These are phyloP conservation scores for Polypedilum pembai DNA, from an alignment of 1,140 invertebrate species.

Conservation along the genomic window DNA sequence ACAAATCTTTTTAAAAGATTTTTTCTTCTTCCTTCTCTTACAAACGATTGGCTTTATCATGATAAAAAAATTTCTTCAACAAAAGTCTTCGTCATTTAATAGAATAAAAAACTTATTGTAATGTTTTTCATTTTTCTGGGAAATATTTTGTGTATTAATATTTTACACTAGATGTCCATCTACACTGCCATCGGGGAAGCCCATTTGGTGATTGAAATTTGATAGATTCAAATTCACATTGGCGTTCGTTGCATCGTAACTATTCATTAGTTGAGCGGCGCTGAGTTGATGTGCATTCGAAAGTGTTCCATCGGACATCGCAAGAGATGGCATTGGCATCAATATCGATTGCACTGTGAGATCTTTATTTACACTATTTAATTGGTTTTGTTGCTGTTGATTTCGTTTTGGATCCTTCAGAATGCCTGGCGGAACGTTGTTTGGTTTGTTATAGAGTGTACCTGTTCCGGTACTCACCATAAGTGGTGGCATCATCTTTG, in stretches of 20 bases:
- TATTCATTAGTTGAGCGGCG: slow-evolving; percentile 20
- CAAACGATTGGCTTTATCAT: background rate
- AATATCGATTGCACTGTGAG: slow-evolving; percentile 21
- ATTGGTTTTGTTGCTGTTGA: slow-evolving; percentile 46
- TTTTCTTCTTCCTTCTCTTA: background rate
- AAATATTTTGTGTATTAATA: background rate
- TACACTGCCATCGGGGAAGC: slow-evolving; percentile 21
- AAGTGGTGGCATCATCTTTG: slow-evolving; percentile 30
- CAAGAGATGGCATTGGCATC: background rate
- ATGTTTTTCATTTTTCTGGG: slow-evolving; percentile 4
- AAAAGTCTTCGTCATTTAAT: background rate
- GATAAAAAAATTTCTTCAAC: background rate
- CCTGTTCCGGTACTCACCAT: slow-evolving; percentile 37
- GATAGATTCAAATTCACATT: slow-evolving; percentile 23
- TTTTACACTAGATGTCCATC: slow-evolving; percentile 24
- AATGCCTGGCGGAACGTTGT: slow-evolving; percentile 52
- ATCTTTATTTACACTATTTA: slow-evolving; percentile 26
- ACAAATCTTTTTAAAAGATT: background rate
- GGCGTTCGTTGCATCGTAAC: slow-evolving; percentile 25
- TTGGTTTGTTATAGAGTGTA: slow-evolving; percentile 35
- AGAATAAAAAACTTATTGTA: slow-evolving; percentile 13
- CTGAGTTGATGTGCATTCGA: slow-evolving; percentile 22
- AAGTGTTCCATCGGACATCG: background rate
- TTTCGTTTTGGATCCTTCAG: slow-evolving; percentile 52
- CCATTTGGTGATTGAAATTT: slow-evolving; percentile 26